phyloP scores from a whole-genome alignment of 2,888 invertebrate genomes.

The Chloroclystis v-ata region DNA sequence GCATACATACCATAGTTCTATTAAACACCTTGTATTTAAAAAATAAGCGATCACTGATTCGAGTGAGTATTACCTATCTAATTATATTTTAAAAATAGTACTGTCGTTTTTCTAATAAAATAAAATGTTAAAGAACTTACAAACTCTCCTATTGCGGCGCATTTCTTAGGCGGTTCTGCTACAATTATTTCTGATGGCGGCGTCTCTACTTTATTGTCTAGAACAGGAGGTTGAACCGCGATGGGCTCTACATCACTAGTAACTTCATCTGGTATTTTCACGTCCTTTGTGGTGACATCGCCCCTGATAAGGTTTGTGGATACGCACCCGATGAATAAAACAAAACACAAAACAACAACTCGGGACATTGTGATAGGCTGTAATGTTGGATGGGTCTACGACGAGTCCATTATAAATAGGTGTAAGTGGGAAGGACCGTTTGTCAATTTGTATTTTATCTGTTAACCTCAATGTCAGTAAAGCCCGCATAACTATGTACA shows the following conservation, averaged over 20 bases:
- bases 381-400: conserved; percentile 15
- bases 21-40: no score
- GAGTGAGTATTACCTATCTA: no score
- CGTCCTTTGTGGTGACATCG: conserved; percentile 12
- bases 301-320: conserved; percentile 40
- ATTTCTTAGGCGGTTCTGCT: conserved; percentile 27
- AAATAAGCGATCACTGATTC: no score
- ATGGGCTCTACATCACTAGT: background rate
- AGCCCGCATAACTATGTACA: conserved; percentile 23
- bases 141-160: conserved; percentile 53
- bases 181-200: conserved; percentile 22
- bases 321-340: conserved; percentile 33
- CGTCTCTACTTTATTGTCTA: conserved; percentile 27
- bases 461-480: conserved; percentile 3
- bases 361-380: conserved; percentile 27
- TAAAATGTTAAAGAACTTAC: conserved; percentile 44
- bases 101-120: background rate
- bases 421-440: conserved; percentile 9
- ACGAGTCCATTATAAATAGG: conserved; percentile 20
- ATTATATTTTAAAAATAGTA: background rate
- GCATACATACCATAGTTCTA: no score
- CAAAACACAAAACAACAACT: conserved; percentile 27
- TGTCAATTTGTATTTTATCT: conserved; percentile 8
- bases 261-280: conserved; percentile 7
- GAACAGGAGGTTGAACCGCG: conserved; percentile 7